Evolutionary conservation across 2,113 vertebrate genomes (phyloP).

Genomic region (Ceuthmochares aereus): DNA sequence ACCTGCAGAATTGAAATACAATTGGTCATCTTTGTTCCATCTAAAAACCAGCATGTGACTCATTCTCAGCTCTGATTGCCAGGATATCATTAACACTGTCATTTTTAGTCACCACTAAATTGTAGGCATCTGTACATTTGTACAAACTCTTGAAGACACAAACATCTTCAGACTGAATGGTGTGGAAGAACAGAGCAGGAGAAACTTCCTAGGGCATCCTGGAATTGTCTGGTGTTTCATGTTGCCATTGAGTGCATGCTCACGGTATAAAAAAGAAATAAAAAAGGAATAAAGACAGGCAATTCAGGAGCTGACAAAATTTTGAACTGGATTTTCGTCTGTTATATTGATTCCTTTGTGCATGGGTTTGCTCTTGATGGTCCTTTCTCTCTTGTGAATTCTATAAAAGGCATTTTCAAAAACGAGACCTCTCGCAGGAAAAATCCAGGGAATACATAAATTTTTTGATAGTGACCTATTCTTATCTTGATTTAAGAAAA

Average conservation of each 20-base stretch:
- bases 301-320: not conserved
- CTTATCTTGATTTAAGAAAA: slow-evolving; percentile 5
- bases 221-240: not conserved
- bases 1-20: not conserved
- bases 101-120: not conserved
- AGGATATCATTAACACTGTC: slow-evolving; percentile 34
- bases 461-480: not conserved
- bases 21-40: not conserved
- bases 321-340: not conserved
- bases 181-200: not conserved
- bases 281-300: not conserved
- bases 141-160: not conserved
- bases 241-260: not conserved
- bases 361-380: not conserved
- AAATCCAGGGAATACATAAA: not conserved
- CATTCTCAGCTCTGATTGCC: slow-evolving; percentile 34
- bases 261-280: not conserved
- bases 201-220: not conserved
- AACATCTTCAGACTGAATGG: not conserved
- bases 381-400: not conserved
- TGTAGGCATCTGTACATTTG: not conserved
- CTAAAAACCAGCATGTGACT: slow-evolving; percentile 30
- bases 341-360: not conserved
- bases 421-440: not conserved
- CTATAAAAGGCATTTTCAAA: not conserved